Conservation (phyloP, 2,113 vertebrate species). For the Zootoca vivipara region DNA sequence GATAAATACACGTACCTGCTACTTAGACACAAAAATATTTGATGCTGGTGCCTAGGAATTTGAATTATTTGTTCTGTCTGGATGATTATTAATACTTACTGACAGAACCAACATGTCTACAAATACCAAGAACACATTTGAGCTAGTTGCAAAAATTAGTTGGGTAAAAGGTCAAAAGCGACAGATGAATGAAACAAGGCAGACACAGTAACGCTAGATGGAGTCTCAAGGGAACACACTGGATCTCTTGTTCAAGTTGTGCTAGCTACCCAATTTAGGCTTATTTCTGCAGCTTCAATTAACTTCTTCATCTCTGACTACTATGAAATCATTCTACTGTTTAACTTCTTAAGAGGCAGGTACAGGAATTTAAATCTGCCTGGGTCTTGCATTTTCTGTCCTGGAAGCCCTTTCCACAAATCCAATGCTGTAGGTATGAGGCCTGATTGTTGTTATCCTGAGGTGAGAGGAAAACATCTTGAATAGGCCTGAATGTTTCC, state of each 20-base stretch:
- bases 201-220: neutral
- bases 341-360: neutral
- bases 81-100: constrained; percentile 12
- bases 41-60: neutral
- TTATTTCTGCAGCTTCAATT: neutral
- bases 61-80: neutral
- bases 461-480: neutral
- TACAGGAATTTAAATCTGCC: too few species aligned
- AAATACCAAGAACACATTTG: constrained; percentile 15
- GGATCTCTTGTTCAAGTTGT: neutral
- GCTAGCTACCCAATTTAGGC: neutral
- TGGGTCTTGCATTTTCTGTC: neutral
- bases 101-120: constrained; percentile 3
- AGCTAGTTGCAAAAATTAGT: constrained; percentile 1
- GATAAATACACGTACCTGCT: neutral
- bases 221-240: neutral
- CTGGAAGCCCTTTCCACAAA: neutral
- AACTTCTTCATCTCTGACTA: neutral
- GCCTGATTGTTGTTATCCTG: neutral
- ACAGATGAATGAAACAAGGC: constrained; percentile 6
- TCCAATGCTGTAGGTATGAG: neutral
- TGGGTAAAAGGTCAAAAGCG: constrained; percentile 9
- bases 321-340: neutral
- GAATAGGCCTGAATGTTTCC: neutral
- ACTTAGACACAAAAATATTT: neutral